Evolutionary conservation across 1,140 invertebrate species (phyloP).

Genomic region (Papilio dardanus): DNA sequence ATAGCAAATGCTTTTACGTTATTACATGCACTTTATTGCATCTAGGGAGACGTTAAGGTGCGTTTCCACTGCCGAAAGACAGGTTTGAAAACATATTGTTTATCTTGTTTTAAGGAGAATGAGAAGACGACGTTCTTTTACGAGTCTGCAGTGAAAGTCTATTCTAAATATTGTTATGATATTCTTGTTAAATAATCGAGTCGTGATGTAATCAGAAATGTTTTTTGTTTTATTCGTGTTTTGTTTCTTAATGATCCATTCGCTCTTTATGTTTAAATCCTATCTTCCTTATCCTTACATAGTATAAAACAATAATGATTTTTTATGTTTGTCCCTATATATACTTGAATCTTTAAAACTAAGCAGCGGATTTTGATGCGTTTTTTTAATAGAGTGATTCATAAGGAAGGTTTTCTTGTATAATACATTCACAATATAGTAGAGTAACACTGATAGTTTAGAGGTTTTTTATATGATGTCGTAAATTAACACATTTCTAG

Average conservation of each 20-base stretch:
- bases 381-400: no score
- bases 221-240: not conserved
- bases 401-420: no score
- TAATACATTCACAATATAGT: no score
- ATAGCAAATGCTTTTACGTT: conserved; percentile 41
- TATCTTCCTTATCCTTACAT: no score
- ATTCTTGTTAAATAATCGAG: not conserved
- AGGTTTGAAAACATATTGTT: not conserved
- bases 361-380: no score
- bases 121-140: not conserved
- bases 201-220: not conserved
- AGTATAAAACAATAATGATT: no score
- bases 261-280: no score
- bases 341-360: no score
- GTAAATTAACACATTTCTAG: no score
- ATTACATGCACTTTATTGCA: conserved; percentile 44
- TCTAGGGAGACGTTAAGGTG: conserved; percentile 30
- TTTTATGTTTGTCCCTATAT: no score
- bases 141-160: not conserved
- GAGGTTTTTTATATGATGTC: no score
- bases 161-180: conserved; percentile 3
- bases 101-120: not conserved
- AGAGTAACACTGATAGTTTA: no score
- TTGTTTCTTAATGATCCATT: not conserved
- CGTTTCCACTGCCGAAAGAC: not conserved